Percentiles rank a stretch among this genome's conserved stretches.
These are phyloP conservation scores for Etheostoma perlongum DNA, from an alignment of 2,797 vertebrate species.

Conservation along the genomic window DNA sequence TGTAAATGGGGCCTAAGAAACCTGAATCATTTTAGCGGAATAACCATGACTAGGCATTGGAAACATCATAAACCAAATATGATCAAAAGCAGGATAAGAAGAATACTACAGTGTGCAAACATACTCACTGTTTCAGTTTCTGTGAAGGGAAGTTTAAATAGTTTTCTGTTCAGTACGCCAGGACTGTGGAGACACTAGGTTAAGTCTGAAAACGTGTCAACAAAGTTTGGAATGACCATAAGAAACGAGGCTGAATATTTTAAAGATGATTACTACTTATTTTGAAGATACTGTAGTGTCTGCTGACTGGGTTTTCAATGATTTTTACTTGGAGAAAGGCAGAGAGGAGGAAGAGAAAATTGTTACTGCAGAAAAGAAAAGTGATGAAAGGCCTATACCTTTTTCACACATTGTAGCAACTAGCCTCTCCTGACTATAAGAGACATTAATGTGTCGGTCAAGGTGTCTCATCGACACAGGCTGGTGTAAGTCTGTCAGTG, in stretches of 20 bases:
- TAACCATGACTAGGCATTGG: background rate
- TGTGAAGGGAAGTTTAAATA: background rate
- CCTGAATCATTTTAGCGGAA: background rate
- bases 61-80: background rate
- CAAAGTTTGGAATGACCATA: background rate
- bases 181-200: background rate
- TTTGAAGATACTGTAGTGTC: background rate
- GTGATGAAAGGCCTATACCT: slow-evolving; percentile 8
- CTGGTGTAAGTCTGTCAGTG: background rate
- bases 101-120: background rate
- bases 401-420: background rate
- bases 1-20: background rate
- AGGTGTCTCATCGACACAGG: background rate
- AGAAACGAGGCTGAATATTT: slow-evolving; percentile 17
- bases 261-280: slow-evolving; percentile 10
- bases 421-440: slow-evolving; percentile 18
- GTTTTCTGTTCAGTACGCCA: background rate
- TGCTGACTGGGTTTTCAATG: slow-evolving; percentile 22
- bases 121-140: background rate
- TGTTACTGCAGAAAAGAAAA: slow-evolving; percentile 26
- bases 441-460: slow-evolving; percentile 20
- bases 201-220: slow-evolving; percentile 8
- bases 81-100: background rate
- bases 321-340: slow-evolving; percentile 18
- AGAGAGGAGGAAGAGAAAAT: slow-evolving; percentile 25